Conservation (phyloP, 2,888 invertebrate genomes). For the Trissoscelio sp. region DNA sequence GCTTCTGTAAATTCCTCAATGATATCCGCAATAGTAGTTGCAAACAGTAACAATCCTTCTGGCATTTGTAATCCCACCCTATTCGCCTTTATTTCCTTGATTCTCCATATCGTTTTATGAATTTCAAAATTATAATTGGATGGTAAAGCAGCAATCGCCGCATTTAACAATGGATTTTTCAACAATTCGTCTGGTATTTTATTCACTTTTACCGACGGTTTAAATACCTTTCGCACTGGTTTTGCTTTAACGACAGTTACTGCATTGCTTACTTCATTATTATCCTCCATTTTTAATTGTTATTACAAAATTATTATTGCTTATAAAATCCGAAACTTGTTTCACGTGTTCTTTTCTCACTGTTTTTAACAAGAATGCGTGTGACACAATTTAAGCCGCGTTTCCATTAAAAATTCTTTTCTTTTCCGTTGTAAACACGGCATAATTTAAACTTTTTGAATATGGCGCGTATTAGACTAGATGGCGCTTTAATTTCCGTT, state of each 20-base stretch:
- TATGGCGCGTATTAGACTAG: too few species aligned
- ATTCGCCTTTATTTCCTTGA: conserved; percentile 91
- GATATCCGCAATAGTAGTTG: conserved; percentile 96
- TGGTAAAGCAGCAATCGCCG: conserved; percentile 91
- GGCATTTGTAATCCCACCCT: conserved; percentile 98
- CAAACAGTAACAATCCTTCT: conserved; percentile 96
- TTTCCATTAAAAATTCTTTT: too few species aligned
- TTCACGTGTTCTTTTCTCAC: too few species aligned
- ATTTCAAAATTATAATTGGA: conserved; percentile 99
- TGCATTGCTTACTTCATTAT: conserved; percentile 79
- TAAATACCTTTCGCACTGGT: conserved; percentile 91
- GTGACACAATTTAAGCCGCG: too few species aligned
- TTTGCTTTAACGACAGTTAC: conserved; percentile 90
- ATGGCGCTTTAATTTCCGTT: too few species aligned
- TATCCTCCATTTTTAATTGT: conserved; percentile 72
- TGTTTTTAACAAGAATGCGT: too few species aligned
- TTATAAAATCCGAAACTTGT: too few species aligned
- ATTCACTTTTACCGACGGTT: conserved; percentile 89
- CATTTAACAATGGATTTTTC: conserved; percentile 89
- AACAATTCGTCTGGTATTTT: conserved; percentile 92
- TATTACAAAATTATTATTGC: too few species aligned
- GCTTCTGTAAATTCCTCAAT: conserved; percentile 94
- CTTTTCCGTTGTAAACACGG: too few species aligned
- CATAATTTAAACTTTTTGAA: too few species aligned
- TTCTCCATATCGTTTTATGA: conserved; percentile 98